Conservation (phyloP, 2,797 vertebrate genomes). For the Sphenodon punctatus region DNA sequence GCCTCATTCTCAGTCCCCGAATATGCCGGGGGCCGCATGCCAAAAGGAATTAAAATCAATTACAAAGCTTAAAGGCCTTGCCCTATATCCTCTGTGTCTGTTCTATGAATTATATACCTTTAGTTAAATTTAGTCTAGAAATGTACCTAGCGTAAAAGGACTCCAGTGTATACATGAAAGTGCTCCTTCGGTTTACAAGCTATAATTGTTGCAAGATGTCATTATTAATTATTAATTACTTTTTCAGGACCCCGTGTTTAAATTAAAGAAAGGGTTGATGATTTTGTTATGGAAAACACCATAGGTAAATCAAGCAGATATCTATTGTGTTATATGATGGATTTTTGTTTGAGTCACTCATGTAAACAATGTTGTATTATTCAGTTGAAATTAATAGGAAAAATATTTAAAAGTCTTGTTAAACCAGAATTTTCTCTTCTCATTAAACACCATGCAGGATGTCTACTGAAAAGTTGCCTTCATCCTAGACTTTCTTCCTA, state of each 20-base stretch:
- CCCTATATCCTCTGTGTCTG: too few species aligned
- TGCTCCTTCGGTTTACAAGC: not conserved
- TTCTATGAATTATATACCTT: too few species aligned
- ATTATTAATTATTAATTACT: not conserved
- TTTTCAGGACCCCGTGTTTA: not conserved
- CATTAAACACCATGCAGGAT: not conserved
- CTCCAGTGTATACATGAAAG: too few species aligned
- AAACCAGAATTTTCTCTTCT: not conserved
- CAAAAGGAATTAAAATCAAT: too few species aligned
- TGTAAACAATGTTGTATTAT: not conserved
- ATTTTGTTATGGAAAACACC: not conserved
- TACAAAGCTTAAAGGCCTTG: not conserved
- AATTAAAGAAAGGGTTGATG: not conserved
- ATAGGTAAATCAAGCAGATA: not conserved
- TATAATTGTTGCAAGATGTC: not conserved
- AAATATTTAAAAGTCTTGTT: too few species aligned
- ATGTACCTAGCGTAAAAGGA: too few species aligned
- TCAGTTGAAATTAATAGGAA: not conserved
- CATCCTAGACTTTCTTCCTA: not conserved
- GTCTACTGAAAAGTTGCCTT: not conserved
- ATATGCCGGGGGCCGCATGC: too few species aligned
- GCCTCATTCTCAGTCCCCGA: too few species aligned
- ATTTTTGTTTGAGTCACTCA: not conserved
- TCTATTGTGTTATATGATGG: not conserved
- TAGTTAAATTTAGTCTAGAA: too few species aligned